Base-by-base conservation (phyloP, 2,113 vertebrate genomes). In the Paradoxurus hermaphroditus region DNA sequence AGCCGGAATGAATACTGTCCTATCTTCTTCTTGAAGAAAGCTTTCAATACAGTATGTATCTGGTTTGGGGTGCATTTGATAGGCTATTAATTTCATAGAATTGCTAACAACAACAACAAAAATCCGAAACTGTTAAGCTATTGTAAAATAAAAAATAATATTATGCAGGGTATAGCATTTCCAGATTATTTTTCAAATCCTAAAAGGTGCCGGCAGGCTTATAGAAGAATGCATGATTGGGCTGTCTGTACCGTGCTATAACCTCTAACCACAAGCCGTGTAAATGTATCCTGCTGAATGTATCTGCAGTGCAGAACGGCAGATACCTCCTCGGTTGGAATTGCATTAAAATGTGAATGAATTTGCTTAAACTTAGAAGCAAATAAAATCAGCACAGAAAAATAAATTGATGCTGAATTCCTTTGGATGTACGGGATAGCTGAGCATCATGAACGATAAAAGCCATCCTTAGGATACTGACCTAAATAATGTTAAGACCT, bases 201-300 rank as follows among this genome's bases (percentile, higher is more conserved):
- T 97, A 98, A 98, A 96, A 94, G 98, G 97, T 99, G 98, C 98
- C 98, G 98, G 98, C 98, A 98, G 98, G 97, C 98, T 98, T 98
- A 98, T 97, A 96, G 95, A 93, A 98, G 96, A 98, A 98, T 98
- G 98, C 98, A 98, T 98, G 98, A 99, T 98, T 98, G 98, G 73
- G 98, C 98, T 99, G 98, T 98, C 98, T 99, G 98, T 98, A 97
- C 98, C 98, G 98, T 95, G 98, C 98, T 99, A 98, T 98, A 99
- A 97, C 98, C 98, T 99, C 98, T 98, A 99, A 99, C 99, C 98
- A 99, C 98, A 98, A 97, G 98, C 98, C 98, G 98, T 90, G 98
- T 98, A 98, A 98, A 98, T 98, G 96, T 93, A 97, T 95, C 97
- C 96, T 95, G 99, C 99, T 99, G 99, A 99, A 99, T 98, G 98